Evolutionary conservation across 2,888 invertebrate genomes (phyloP).

Genomic region (Bombylius discolor): DNA sequence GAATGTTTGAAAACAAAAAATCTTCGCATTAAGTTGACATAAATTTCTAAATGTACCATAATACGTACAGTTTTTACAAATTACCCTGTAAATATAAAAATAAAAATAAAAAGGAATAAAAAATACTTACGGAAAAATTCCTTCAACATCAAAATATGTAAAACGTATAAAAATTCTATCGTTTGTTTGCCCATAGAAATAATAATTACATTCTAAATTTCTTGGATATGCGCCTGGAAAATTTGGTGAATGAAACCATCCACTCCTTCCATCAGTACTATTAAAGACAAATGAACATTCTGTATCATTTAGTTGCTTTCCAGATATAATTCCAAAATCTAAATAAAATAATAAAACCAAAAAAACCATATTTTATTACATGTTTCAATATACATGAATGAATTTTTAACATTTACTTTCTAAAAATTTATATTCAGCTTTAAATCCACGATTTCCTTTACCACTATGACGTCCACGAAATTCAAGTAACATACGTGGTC

Average conservation of each 20-base stretch:
- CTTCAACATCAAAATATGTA: constrained; percentile 87
- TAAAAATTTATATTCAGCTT: constrained; percentile 75
- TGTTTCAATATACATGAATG: neutral
- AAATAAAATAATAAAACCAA: constrained; percentile 27
- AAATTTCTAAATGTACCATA: no score
- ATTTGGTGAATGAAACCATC: constrained; percentile 77
- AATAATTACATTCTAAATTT: constrained; percentile 82
- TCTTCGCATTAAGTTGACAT: no score
- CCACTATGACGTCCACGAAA: constrained; percentile 71
- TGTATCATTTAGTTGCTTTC: constrained; percentile 58
- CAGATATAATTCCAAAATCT: constrained; percentile 83
- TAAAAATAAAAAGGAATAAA: no score
- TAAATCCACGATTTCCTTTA: constrained; percentile 70
- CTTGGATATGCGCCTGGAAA: constrained; percentile 83
- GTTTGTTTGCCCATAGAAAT: constrained; percentile 66
- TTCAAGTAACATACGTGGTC: constrained; percentile 71
- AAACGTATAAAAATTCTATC: constrained; percentile 76
- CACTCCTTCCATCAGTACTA: constrained; percentile 64
- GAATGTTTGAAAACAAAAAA: no score
- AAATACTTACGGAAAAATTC: constrained; percentile 71
- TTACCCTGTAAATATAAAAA: neutral
- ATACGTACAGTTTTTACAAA: no score
- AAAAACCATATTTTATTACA: neutral
- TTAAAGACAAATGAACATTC: constrained; percentile 83
- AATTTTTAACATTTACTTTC: constrained; percentile 59